phyloP scores from a whole-genome alignment of 2,888 invertebrate species.

The Caenorhabditis drosophilae region DNA sequence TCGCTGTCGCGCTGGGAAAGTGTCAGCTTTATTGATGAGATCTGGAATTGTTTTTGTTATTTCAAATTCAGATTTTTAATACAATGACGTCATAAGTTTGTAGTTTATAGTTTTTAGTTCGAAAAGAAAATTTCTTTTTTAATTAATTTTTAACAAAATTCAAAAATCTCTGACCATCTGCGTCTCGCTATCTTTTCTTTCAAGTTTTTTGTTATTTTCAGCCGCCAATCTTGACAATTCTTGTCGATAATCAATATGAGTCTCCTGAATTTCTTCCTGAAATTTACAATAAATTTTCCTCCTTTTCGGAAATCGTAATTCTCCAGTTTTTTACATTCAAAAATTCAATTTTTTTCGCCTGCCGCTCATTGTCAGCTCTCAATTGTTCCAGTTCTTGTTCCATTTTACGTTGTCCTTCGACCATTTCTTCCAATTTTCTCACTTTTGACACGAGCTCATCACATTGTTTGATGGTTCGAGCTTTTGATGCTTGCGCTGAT shows the following conservation, averaged over 20 bases:
- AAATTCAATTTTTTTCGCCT: slow-evolving; percentile 21
- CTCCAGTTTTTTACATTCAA: slow-evolving; percentile 9
- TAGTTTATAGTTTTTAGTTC: too few species aligned
- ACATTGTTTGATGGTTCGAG: slow-evolving; percentile 24
- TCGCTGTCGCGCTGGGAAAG: slow-evolving; percentile 19
- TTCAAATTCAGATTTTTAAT: too few species aligned
- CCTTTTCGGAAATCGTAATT: too few species aligned
- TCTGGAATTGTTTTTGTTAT: too few species aligned
- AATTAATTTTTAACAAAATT: too few species aligned
- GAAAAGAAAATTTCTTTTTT: too few species aligned
- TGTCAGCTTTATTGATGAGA: slow-evolving; percentile 2
- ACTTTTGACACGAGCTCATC: slow-evolving; percentile 25
- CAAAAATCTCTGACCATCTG: neutral
- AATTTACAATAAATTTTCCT: neutral
- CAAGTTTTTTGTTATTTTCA: slow-evolving; percentile 2
- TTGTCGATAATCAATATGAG: slow-evolving; percentile 48
- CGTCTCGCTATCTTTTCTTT: neutral
- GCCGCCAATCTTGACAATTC: slow-evolving; percentile 36
- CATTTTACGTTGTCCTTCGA: slow-evolving; percentile 20
- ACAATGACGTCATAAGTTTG: too few species aligned
- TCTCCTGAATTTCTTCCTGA: slow-evolving; percentile 50
- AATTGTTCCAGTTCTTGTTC: slow-evolving; percentile 30
- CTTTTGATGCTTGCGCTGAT: slow-evolving; percentile 15
- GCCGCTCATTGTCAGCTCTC: slow-evolving; percentile 15
- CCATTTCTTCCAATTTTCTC: slow-evolving; percentile 7